These are phyloP conservation scores for Sinocyclocheilus rhinocerous DNA, from an alignment of 2,113 vertebrate genomes.

Conservation along the genomic window DNA sequence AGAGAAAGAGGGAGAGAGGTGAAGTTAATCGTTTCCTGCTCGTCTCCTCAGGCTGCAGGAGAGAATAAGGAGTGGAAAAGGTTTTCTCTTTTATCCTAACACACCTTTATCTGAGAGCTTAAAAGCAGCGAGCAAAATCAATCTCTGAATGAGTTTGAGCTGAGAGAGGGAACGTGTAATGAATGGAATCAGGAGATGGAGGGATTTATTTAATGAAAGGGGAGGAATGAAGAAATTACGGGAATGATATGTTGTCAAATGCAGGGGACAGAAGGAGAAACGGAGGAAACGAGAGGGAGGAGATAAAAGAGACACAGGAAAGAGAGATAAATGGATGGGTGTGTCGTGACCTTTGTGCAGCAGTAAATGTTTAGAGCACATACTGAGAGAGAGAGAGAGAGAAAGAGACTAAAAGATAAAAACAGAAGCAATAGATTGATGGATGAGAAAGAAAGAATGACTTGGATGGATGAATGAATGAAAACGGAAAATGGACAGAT, in stretches of 20 bases:
- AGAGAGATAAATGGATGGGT: conserved; percentile 11
- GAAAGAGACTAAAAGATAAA: conserved; percentile 10
- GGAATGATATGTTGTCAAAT: conserved; percentile 30
- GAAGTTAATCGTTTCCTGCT: conserved; percentile 38
- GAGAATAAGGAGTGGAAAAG: conserved; percentile 49
- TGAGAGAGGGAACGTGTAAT: neutral
- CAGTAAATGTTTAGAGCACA: conserved; percentile 13
- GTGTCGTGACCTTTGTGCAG: conserved; percentile 37
- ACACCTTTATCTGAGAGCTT: conserved; percentile 48
- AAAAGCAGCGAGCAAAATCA: conserved; percentile 47
- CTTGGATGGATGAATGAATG: neutral
- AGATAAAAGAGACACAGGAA: conserved; percentile 9
- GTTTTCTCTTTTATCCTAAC: conserved; percentile 41
- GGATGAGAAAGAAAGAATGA: neutral
- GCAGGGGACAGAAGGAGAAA: neutral
- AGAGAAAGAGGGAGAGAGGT: conserved; percentile 10
- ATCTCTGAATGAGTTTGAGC: conserved; percentile 47
- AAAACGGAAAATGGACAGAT: neutral
- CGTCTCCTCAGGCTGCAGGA: conserved; percentile 35
- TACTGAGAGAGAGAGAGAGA: conserved; percentile 13
- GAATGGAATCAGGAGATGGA: conserved; percentile 8
- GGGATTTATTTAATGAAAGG: conserved; percentile 43
- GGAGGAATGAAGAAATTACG: conserved; percentile 36
- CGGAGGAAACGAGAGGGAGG: neutral
- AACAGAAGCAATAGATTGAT: neutral